Conservation (phyloP, 1,140 invertebrate species). For the Diprion similis region DNA sequence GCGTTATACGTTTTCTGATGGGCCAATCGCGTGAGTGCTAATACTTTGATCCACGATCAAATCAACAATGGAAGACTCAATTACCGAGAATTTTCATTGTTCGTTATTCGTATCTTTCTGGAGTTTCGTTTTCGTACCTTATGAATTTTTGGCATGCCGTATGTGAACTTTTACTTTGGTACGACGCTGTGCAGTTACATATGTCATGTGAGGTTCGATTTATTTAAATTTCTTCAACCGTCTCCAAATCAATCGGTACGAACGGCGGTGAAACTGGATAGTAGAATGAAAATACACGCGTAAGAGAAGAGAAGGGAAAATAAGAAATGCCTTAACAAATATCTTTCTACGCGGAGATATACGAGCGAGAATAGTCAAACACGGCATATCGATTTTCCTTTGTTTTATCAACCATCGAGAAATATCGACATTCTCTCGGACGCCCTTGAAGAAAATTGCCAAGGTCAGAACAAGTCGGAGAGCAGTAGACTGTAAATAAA, state of each 20-base stretch:
- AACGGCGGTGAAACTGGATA: too few relatives aligned
- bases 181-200: too few relatives aligned
- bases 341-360: not conserved
- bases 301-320: too few relatives aligned
- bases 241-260: too few relatives aligned
- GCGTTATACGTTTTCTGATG: not conserved
- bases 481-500: not conserved
- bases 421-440: not conserved
- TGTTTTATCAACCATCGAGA: not conserved
- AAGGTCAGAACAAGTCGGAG: not conserved
- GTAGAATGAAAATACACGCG: too few relatives aligned
- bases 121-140: not conserved
- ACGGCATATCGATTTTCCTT: not conserved
- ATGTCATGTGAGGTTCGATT: not conserved
- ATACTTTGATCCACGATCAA: not conserved
- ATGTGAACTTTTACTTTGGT: too few relatives aligned
- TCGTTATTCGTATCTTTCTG: not conserved
- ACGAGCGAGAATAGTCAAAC: not conserved
- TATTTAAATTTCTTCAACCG: not conserved
- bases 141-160: too few relatives aligned
- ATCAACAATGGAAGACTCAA: not conserved
- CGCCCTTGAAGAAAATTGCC: not conserved
- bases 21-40: slow-evolving; percentile 4
- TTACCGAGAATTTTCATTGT: not conserved
- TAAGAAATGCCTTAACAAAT: not conserved